These are phyloP conservation scores for Drosophila birchii DNA, from an alignment of 2,888 invertebrate species.

Conservation along the genomic window DNA sequence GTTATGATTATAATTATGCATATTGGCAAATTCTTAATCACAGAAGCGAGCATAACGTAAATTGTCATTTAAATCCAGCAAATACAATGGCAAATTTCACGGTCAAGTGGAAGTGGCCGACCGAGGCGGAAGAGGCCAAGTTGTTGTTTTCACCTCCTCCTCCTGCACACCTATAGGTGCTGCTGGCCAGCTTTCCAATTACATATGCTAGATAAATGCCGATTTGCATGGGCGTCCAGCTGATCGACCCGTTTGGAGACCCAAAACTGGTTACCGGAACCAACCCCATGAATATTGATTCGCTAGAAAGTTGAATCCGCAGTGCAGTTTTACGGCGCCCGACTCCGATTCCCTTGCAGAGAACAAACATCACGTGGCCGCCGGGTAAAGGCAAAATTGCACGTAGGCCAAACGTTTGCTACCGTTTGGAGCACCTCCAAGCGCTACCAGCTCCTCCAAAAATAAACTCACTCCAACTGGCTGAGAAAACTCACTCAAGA, in stretches of 20 bases:
- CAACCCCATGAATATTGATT: slow-evolving; percentile 32
- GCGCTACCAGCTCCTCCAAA: slow-evolving; percentile 2
- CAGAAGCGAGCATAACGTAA: slow-evolving; percentile 56
- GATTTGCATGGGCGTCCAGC: slow-evolving; percentile 71
- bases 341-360: slow-evolving; percentile 46
- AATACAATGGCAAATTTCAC: slow-evolving; percentile 62
- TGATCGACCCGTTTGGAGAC: slow-evolving; percentile 69
- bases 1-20: slow-evolving; percentile 52
- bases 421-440: slow-evolving; percentile 8
- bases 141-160: slow-evolving; percentile 62
- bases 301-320: slow-evolving; percentile 66
- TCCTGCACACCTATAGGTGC: slow-evolving; percentile 74
- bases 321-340: slow-evolving; percentile 20
- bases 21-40: slow-evolving; percentile 63
- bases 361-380: slow-evolving; percentile 71
- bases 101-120: slow-evolving; percentile 62
- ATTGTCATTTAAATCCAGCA: slow-evolving; percentile 74
- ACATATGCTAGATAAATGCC: slow-evolving; percentile 60
- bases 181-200: slow-evolving; percentile 68
- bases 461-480: slow-evolving; percentile 41
- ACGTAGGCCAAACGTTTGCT: slow-evolving; percentile 42
- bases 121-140: slow-evolving; percentile 69
- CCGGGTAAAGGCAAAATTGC: slow-evolving; percentile 28
- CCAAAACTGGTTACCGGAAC: slow-evolving; percentile 72
- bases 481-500: slow-evolving; percentile 66